Evolutionary conservation across 2,113 vertebrate genomes (phyloP).

Genomic region (Aviceda subcristata): DNA sequence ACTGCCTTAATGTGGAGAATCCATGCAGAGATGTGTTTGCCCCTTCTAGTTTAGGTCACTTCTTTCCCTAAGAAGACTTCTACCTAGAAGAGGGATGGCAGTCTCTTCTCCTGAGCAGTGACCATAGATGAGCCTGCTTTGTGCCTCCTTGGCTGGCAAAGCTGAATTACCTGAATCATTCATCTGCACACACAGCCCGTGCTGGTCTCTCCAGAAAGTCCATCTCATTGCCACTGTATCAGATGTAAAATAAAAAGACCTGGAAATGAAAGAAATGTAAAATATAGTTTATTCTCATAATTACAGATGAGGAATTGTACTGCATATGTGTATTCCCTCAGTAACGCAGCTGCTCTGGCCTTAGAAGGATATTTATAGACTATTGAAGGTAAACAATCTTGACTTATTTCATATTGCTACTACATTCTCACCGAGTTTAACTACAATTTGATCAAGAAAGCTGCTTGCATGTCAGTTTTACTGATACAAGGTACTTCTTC

Average conservation of each 20-base stretch:
- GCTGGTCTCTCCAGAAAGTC: background rate
- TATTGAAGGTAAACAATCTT: conserved; percentile 53
- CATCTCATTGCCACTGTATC: background rate
- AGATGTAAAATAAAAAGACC: background rate
- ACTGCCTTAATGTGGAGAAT: accelerated
- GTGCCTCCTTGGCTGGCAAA: background rate
- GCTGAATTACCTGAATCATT: background rate
- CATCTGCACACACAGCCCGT: background rate
- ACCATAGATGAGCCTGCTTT: background rate
- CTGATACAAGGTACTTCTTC: conserved; percentile 13
- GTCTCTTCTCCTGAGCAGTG: background rate
- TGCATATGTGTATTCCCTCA: background rate
- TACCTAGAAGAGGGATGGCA: background rate
- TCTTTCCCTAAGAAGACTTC: background rate
- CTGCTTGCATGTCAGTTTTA: conserved; percentile 7
- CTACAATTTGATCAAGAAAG: conserved; percentile 28
- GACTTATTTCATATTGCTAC: conserved; percentile 25
- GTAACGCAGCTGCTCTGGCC: conserved; percentile 64
- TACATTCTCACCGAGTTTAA: conserved; percentile 3
- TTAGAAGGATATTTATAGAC: conserved; percentile 50
- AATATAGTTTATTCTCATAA: background rate
- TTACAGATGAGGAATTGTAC: background rate
- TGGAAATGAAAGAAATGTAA: background rate
- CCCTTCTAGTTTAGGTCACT: background rate
- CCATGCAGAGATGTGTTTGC: background rate